Percentiles rank a stretch among this genome's conserved stretches.
Evolutionary conservation across 2,888 invertebrate genomes (phyloP).

Genomic region (Troides aeacus): DNA sequence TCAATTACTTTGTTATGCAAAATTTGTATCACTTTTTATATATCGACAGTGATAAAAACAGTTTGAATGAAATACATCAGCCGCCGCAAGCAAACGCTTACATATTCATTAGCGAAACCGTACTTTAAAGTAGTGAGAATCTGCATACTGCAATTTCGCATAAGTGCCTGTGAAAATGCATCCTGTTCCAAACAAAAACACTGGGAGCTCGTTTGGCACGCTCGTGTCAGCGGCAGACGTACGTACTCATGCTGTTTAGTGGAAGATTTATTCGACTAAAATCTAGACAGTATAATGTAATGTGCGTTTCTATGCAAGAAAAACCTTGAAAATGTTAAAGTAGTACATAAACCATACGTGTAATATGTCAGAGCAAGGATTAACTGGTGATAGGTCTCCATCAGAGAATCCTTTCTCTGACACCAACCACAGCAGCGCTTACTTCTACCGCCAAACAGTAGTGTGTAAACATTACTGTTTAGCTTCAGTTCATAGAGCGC

Average conservation of each 20-base stretch:
- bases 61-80: neutral
- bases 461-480: too few relatives aligned
- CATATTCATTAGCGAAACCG: slow-evolving; percentile 16
- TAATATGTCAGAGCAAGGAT: neutral
- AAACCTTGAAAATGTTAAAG: neutral
- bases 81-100: neutral
- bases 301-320: neutral
- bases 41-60: neutral
- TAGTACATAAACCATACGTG: neutral
- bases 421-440: too few relatives aligned
- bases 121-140: slow-evolving; percentile 3
- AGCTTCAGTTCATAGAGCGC: too few relatives aligned
- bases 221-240: slow-evolving; percentile 7
- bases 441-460: too few relatives aligned
- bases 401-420: too few relatives aligned
- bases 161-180: slow-evolving; percentile 19
- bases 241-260: neutral
- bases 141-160: slow-evolving; percentile 22
- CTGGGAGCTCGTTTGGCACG: slow-evolving; percentile 18
- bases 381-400: too few relatives aligned
- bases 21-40: neutral
- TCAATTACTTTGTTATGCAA: too few relatives aligned
- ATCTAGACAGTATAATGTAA: neutral
- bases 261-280: neutral
- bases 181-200: slow-evolving; percentile 9